Percentiles rank a stretch among this genome's conserved stretches.
Evolutionary conservation across 2,888 invertebrate species (phyloP).

Genomic region (Parasteatoda lunata): DNA sequence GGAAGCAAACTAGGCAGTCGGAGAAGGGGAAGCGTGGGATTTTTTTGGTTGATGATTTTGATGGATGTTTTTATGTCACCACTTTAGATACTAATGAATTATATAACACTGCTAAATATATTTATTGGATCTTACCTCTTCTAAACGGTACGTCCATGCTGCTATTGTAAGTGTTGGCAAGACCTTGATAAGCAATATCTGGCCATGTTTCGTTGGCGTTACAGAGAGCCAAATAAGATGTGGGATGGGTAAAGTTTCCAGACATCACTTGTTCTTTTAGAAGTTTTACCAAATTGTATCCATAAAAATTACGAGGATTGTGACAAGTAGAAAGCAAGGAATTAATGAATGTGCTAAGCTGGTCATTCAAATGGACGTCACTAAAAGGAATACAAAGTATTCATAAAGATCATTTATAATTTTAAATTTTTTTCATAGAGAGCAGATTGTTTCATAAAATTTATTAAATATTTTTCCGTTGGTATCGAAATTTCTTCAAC

Average conservation of each 20-base stretch:
- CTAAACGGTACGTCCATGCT: constrained; percentile 3
- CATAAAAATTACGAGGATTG: constrained; percentile 17
- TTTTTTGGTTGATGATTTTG: too few species aligned
- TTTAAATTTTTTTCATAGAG: too few species aligned
- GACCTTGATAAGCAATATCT: background rate
- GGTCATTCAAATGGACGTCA: background rate
- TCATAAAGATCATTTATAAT: too few species aligned
- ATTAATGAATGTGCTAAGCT: constrained; percentile 29
- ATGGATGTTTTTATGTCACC: too few species aligned
- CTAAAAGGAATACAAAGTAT: too few species aligned
- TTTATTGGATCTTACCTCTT: constrained; percentile 4
- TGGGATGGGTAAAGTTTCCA: background rate
- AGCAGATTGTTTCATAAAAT: too few species aligned
- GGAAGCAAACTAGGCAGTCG: too few species aligned
- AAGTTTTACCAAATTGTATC: constrained; percentile 9
- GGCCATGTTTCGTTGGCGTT: constrained; percentile 12
- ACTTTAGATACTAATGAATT: too few species aligned
- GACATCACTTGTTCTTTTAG: constrained; percentile 4
- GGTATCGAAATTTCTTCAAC: too few species aligned
- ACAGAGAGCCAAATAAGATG: constrained; percentile 33
- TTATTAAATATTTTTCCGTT: too few species aligned
- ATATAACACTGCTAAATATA: too few species aligned
- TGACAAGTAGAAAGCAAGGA: constrained; percentile 30
- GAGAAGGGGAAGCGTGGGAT: too few species aligned
- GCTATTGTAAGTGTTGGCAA: background rate